These are phyloP conservation scores for Hirtodrosophila alboralis DNA, from an alignment of 2,888 invertebrate genomes.

Conservation along the genomic window DNA sequence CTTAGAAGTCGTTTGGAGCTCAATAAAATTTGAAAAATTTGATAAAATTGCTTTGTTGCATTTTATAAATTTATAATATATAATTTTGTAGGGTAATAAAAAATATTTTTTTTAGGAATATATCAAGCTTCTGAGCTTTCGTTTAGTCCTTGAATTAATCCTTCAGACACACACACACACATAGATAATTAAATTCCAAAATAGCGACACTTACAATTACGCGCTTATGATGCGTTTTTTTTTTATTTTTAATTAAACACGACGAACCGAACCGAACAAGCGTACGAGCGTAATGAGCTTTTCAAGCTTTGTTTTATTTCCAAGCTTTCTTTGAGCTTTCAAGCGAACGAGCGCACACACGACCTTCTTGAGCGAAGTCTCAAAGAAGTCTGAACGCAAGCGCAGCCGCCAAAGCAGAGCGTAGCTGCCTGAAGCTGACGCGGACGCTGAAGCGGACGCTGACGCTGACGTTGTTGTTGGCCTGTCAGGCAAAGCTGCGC, in stretches of 20 bases:
- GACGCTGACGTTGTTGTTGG: conserved; percentile 8
- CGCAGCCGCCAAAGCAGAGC: conserved; percentile 64
- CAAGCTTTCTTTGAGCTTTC: conserved; percentile 20
- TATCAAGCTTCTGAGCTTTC: too few species aligned
- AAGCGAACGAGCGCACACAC: conserved; percentile 59
- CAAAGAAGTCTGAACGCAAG: conserved; percentile 84
- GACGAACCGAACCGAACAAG: conserved; percentile 19
- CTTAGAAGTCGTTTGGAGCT: too few species aligned
- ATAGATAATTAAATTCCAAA: too few species aligned
- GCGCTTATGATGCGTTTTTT: conserved; percentile 6
- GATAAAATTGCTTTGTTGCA: too few species aligned
- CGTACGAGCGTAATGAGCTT: conserved; percentile 29
- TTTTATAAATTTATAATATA: too few species aligned
- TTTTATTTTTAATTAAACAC: conserved; percentile 15
- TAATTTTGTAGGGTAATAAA: too few species aligned
- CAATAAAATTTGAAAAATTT: too few species aligned
- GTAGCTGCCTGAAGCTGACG: conserved; percentile 46
- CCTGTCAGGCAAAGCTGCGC: conserved; percentile 32
- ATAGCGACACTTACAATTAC: conserved; percentile 41
- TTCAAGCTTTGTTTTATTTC: conserved; percentile 29
- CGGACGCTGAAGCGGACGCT: conserved; percentile 37
- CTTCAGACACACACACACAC: conserved; percentile 30
- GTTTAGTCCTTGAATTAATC: too few species aligned
- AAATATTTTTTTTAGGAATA: too few species aligned
- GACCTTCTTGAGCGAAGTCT: conserved; percentile 85